Conservation (phyloP, 2,888 invertebrate genomes). For the Agrenia bidenticulata region DNA sequence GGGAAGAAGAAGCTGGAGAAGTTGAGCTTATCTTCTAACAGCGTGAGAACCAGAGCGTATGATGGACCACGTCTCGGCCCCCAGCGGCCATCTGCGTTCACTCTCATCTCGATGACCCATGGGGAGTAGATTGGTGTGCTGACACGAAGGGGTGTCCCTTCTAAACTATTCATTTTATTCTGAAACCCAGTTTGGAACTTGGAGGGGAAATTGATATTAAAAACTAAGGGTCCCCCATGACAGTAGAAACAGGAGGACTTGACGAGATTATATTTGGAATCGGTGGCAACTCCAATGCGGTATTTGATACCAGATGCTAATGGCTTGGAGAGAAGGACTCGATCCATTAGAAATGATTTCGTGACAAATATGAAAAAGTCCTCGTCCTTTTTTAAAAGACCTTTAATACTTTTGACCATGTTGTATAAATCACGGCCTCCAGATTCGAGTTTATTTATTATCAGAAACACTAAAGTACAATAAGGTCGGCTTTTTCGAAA, state of each 20-base stretch:
- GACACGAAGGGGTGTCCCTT: conserved; percentile 24
- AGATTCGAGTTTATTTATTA: not conserved
- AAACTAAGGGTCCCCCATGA: not conserved
- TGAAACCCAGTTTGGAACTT: no score
- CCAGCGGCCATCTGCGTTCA: conserved; percentile 19
- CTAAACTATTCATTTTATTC: conserved; percentile 31
- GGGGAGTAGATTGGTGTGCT: conserved; percentile 34
- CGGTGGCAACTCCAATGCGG: conserved; percentile 14
- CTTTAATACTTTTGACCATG: not conserved
- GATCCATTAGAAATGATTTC: conserved; percentile 1
- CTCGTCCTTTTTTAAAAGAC: conserved; percentile 30
- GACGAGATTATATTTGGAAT: not conserved
- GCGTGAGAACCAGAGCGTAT: conserved; percentile 28
- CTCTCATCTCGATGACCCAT: conserved; percentile 37
- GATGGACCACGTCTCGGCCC: not conserved
- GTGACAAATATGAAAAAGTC: conserved; percentile 36
- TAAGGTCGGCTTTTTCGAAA: not conserved
- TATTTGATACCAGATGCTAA: conserved; percentile 33
- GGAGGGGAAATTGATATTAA: not conserved
- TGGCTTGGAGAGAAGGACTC: conserved; percentile 14
- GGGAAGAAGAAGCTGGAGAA: conserved; percentile 40
- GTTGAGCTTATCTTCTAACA: conserved; percentile 31
- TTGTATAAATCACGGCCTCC: not conserved
- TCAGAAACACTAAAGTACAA: not conserved
- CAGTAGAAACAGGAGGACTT: conserved; percentile 26